These are phyloP conservation scores for Melangyna quadrimaculata DNA, from an alignment of 2,888 invertebrate species.

Conservation along the genomic window DNA sequence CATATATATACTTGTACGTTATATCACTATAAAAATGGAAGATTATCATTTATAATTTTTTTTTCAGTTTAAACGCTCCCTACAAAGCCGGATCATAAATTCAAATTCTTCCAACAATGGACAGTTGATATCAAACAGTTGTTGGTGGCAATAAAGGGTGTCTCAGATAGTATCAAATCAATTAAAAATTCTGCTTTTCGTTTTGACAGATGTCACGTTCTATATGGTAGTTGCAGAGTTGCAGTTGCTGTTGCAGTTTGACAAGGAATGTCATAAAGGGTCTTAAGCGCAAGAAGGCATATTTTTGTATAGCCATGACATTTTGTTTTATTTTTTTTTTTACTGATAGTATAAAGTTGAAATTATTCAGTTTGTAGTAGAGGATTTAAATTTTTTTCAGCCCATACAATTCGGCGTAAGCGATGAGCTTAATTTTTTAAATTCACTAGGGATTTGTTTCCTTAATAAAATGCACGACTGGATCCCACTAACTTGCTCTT, in stretches of 20 bases:
- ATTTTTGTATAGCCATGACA: background rate
- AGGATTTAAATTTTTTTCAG: no score
- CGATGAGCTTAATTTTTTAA: no score
- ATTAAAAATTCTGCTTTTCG: background rate
- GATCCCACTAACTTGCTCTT: no score
- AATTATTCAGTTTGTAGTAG: no score
- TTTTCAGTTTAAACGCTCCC: background rate
- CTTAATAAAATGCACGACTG: no score
- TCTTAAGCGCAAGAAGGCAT: background rate
- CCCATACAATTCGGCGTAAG: no score
- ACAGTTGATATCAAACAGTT: background rate
- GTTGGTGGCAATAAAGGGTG: background rate
- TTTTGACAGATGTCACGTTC: background rate
- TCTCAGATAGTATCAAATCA: background rate
- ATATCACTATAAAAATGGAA: background rate
- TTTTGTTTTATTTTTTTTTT: background rate
- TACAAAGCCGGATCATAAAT: conserved; percentile 1
- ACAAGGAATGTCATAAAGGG: background rate
- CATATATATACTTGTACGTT: background rate
- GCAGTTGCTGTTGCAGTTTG: no score
- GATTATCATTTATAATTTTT: background rate
- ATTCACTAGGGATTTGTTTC: no score
- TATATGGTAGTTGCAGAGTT: background rate
- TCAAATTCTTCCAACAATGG: conserved; percentile 12
- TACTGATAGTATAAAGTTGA: background rate